These are phyloP conservation scores for Mobula birostris DNA, from an alignment of 2,113 vertebrate species.

Conservation along the genomic window DNA sequence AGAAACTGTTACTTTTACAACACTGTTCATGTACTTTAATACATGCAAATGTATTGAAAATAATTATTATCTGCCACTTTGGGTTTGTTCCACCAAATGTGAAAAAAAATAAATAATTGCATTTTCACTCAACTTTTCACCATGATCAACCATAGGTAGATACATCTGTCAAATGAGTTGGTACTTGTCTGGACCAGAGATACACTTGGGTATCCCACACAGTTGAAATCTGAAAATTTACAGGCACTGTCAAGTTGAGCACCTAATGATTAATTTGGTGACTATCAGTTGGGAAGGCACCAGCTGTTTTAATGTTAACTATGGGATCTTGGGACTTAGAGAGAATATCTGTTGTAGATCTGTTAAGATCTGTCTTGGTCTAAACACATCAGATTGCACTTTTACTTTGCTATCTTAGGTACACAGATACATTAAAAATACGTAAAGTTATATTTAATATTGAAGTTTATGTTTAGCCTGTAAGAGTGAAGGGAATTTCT, in stretches of 20 bases:
- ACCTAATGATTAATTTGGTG: constrained; percentile 32
- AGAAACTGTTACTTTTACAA: constrained; percentile 2
- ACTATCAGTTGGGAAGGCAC: constrained; percentile 31
- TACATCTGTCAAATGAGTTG: constrained; percentile 34
- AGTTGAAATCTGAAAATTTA: constrained; percentile 31
- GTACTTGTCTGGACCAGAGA: constrained; percentile 17
- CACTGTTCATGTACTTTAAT: neutral
- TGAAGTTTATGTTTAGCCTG: neutral
- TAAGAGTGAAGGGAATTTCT: neutral
- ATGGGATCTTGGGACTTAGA: neutral
- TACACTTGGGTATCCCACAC: constrained; percentile 30
- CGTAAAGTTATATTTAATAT: neutral
- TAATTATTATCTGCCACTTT: constrained; percentile 21
- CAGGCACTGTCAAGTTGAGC: constrained; percentile 34
- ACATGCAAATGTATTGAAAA: constrained; percentile 21
- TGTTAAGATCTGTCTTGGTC: neutral
- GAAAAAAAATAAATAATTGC: neutral
- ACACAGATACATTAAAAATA: neutral
- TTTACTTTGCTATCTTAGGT: neutral
- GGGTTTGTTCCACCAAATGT: constrained; percentile 11
- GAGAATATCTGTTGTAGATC: neutral
- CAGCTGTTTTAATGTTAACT: constrained; percentile 10
- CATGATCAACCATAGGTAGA: neutral
- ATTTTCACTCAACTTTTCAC: neutral
- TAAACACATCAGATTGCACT: neutral